These are phyloP conservation scores for Aphelocoma californica DNA, from an alignment of 2,797 vertebrate genomes.

Conservation along the genomic window DNA sequence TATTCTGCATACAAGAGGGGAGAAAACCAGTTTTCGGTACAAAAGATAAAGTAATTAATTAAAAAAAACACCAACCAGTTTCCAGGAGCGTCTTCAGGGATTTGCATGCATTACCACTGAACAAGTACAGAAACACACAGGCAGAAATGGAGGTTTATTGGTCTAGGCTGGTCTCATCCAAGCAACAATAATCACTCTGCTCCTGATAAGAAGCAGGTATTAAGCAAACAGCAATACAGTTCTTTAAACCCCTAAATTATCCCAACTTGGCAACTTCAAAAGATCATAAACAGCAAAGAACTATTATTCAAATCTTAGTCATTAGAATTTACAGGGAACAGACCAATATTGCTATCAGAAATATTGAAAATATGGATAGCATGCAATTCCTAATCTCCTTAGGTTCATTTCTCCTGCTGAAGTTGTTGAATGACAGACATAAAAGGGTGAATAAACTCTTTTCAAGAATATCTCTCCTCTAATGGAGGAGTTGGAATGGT, in stretches of 20 bases:
- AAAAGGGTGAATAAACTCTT: background rate
- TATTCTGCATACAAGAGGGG: background rate
- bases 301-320: background rate
- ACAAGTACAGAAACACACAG: background rate
- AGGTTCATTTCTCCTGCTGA: background rate
- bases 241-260: background rate
- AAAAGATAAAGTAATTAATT: background rate
- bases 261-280: background rate
- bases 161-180: background rate
- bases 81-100: background rate
- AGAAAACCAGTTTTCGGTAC: background rate
- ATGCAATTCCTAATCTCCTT: background rate
- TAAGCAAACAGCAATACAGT: background rate
- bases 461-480: background rate
- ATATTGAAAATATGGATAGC: background rate
- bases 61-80: background rate
- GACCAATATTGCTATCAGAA: background rate
- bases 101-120: constrained; percentile 5
- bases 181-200: background rate
- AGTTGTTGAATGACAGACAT: background rate
- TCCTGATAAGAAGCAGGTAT: background rate
- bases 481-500: background rate
- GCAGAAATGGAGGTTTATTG: background rate
- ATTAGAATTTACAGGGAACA: background rate
- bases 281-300: background rate